Conservation (phyloP, 1,140 invertebrate genomes). For the Aethina tumida region DNA sequence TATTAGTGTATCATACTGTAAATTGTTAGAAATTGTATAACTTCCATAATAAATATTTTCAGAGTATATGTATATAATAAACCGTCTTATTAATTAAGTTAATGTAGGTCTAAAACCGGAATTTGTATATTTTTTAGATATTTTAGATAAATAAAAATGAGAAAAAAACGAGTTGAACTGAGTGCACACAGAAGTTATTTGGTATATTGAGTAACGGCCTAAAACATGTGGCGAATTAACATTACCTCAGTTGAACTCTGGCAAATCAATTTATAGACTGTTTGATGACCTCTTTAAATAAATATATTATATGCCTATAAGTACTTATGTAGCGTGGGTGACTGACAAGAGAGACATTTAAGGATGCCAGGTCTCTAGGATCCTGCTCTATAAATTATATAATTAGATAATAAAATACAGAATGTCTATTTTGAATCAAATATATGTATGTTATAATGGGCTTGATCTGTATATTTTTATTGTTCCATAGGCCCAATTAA, state of each 20-base stretch:
- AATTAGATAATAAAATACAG: conserved; percentile 18
- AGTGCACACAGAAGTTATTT: too few relatives aligned
- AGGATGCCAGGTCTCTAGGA: conserved; percentile 16
- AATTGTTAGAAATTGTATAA: not conserved
- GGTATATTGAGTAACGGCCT: not conserved
- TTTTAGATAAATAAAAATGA: conserved; percentile 8
- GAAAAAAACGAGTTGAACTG: conserved; percentile 9
- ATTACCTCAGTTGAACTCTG: conserved; percentile 1
- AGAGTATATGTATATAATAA: conserved; percentile 12
- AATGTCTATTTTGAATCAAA: conserved; percentile 32
- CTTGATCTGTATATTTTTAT: conserved; percentile 32
- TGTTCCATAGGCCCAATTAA: conserved; percentile 25
- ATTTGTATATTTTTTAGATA: conserved; percentile 9
- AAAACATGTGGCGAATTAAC: not conserved
- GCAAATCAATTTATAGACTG: conserved; percentile 14
- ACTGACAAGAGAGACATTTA: conserved; percentile 23
- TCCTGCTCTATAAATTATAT: conserved; percentile 16
- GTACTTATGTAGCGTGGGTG: conserved; percentile 27
- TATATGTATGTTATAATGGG: conserved; percentile 30
- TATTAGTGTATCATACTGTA: conserved; percentile 17
- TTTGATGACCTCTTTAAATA: conserved; percentile 20
- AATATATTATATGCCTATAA: conserved; percentile 22
- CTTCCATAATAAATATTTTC: conserved; percentile 11
- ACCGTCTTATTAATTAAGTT: conserved; percentile 11
- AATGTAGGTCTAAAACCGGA: conserved; percentile 13